These are phyloP conservation scores for Dasyurus viverrinus DNA, from an alignment of 2,113 vertebrate genomes.

Conservation along the genomic window DNA sequence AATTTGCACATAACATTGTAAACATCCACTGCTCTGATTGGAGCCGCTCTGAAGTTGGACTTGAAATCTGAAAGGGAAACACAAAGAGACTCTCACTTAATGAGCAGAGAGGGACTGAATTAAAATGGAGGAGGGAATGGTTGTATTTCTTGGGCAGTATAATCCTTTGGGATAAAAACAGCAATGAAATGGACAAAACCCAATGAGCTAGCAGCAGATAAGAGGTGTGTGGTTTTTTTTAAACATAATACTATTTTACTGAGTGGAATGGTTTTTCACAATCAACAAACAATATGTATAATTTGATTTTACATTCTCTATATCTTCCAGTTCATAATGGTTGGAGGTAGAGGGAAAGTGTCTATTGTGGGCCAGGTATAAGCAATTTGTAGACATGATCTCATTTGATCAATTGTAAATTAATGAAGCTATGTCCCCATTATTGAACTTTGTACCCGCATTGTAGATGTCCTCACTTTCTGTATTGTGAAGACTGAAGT, in stretches of 20 bases:
- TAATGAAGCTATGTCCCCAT: background rate
- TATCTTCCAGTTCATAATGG: background rate
- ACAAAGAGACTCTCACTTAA: background rate
- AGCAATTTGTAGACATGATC: background rate
- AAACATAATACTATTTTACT: background rate
- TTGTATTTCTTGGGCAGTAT: rapidly evolving
- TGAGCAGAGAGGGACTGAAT: background rate
- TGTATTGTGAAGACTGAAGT: background rate
- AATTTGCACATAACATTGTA: constrained; percentile 95
- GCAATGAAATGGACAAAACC: background rate
- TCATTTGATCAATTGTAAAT: background rate
- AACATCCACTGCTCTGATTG: constrained; percentile 92
- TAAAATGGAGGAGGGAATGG: background rate
- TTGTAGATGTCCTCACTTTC: background rate
- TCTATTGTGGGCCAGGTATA: background rate
- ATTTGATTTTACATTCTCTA: background rate
- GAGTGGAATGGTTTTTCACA: background rate
- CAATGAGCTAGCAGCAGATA: background rate
- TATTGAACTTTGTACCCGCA: background rate
- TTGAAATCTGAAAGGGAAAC: constrained; percentile 90
- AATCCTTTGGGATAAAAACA: background rate
- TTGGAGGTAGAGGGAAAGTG: background rate
- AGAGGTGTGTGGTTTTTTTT: background rate
- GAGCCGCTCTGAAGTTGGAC: constrained; percentile 86
- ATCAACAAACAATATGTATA: background rate